Base-by-base conservation (phyloP, 2,888 invertebrate genomes). In the Quadroppia sp. region DNA sequence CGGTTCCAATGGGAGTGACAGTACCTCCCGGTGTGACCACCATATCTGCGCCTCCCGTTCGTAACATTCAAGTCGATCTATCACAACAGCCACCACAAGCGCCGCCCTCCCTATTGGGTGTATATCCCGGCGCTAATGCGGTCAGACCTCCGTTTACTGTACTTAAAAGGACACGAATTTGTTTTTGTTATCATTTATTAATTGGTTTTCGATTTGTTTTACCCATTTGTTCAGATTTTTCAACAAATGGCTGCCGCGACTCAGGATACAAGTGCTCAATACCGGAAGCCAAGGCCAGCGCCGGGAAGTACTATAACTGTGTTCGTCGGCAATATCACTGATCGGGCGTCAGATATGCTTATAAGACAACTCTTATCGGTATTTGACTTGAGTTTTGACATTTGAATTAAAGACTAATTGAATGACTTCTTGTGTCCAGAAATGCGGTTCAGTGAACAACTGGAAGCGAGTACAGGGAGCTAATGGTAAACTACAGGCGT, bases 251-350 rank as follows among this genome's bases (percentile, higher is more conserved):
- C 56, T 17, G 59, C 53, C 45, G 48, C 61, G 25, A 67, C 67
- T 69, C 73, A 73, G 28, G 73, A 67, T 23, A 28, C 1, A 1
- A 30, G 45, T 17, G 28, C 61, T 13, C 32, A 45, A 42, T 25
- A 23, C 17, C 40, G 32, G 17, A 69, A 69, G n/a, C 69, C 69
- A 0, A 42, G 45, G 40, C 69, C 69, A 23, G 72, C 70, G 30
- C 78, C 83, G 76, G 93, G 94, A 0, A 95, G 96, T 0, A 89
- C 94, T 0, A 94, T 98, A 45, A 98, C 98, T 0, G 96, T 98
- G 2, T 98, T 98, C 85, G 92, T 98, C 70, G 97, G 97, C 67
- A 97, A 96, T 83, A 96, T 99, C 75, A 91, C 94, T 80, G 93
- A 95, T 79, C 88, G 91, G 79, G 96, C 94, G 53, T 94, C 96